Conservation (phyloP, 2,797 vertebrate species). For the Enteromius trimaculatus region DNA sequence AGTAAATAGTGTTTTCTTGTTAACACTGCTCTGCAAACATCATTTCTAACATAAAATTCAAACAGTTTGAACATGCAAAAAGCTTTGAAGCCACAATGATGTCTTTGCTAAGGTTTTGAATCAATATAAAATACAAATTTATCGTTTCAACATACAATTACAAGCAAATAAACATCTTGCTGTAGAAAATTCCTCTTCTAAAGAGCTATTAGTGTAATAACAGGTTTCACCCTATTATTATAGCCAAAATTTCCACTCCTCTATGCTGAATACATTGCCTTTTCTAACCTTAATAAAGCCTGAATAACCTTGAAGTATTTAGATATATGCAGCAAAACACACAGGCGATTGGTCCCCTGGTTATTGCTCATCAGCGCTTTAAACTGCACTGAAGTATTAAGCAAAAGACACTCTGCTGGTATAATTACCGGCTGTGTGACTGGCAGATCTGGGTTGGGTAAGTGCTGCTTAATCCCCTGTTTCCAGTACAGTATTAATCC, state of each 20-base stretch:
- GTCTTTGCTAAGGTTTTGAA: background rate
- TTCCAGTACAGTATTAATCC: conserved; percentile 51
- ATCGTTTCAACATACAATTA: background rate
- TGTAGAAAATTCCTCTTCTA: background rate
- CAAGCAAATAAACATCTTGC: conserved; percentile 8
- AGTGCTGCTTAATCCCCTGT: conserved; percentile 48
- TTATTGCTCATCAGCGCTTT: conserved; percentile 40
- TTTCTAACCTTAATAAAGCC: conserved; percentile 26
- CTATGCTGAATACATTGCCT: background rate
- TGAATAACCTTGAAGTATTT: conserved; percentile 31
- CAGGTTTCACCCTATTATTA: background rate
- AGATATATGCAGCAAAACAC: conserved; percentile 32
- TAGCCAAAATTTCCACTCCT: background rate
- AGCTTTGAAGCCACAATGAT: background rate
- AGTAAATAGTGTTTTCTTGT: conserved; percentile 2
- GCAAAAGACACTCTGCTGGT: conserved; percentile 37
- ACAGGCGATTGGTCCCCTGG: conserved; percentile 28
- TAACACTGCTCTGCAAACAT: background rate
- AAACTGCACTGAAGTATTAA: conserved; percentile 41
- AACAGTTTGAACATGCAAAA: background rate
- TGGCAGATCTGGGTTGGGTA: conserved; percentile 48
- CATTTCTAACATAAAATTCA: background rate
- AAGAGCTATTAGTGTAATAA: conserved; percentile 23
- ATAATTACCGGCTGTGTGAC: conserved; percentile 49
- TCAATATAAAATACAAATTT: background rate